Evolutionary conservation across 2,797 vertebrate genomes (phyloP), one percentile per base, ranked within the genome.

Genomic region (Poecilia gillii): DNA sequence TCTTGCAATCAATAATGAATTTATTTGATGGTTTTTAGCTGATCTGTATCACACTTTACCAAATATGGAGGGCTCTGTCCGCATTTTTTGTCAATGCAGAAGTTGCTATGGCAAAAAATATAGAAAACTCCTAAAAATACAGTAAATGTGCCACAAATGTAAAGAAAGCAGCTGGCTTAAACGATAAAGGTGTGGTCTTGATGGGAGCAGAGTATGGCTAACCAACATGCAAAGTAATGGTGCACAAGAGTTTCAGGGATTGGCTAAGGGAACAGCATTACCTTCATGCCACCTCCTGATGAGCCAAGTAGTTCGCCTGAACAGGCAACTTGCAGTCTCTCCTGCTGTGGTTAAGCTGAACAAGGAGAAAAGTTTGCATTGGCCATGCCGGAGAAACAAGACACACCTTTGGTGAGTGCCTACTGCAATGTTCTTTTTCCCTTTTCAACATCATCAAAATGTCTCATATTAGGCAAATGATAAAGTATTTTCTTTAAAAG

Each of bases 371-470:
- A 12, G 13, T 51, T 14, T 36, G 13, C 8, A 23, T 46, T 81
- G 88, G 81, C 55, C 85, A 96, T 96, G 95, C 87, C 92, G 62
- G 89, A 86, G 31, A 79, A 75, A 78, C 79, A 92, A 64, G 94
- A 88, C 75, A 93, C 82, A 41, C 92, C 94, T 76, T 83, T 96
- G 94, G 95, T 96, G 82, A 95, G 94, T 90, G 47, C 71, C 11
- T 3, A 12, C 72, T 62, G 1, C 33, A n/a, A 14, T 23, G 39
- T 9, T 18, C 2, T 43, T 31, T 78, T 70, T 53, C 1, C 57
- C 16, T n/a, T 66, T 6, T 49, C 45, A 25, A 28, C 14, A 74
- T 14, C 2, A 74, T 53, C 72, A 13, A 41, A 36, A 53, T 39
- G 33, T 53, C 23, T 18, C 8, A 47, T 11, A 8, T 49, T 49